These are phyloP conservation scores for Notamacropus eugenii DNA, from an alignment of 2,797 vertebrate genomes.

Conservation along the genomic window DNA sequence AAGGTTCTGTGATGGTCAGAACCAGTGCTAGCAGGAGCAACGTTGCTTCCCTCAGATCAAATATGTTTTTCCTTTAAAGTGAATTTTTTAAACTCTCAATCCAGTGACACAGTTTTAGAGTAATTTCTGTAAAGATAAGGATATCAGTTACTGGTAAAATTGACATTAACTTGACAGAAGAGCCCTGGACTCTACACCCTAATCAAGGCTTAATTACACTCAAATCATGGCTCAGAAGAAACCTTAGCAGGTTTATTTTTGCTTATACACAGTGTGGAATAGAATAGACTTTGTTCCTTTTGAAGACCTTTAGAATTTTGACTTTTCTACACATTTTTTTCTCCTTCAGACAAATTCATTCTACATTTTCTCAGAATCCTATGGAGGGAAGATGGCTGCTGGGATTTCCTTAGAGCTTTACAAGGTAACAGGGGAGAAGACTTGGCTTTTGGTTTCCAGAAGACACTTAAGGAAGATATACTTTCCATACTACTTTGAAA, in stretches of 20 bases:
- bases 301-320: conserved; percentile 12
- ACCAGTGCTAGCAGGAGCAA: rapidly evolving
- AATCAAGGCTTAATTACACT: not conserved
- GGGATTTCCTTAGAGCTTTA: conserved; percentile 90
- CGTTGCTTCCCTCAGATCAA: not conserved
- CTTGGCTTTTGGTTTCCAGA: conserved; percentile 26
- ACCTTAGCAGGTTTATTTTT: conserved; percentile 7
- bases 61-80: not conserved
- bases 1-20: not conserved
- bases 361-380: conserved; percentile 98
- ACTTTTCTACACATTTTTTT: conserved; percentile 55
- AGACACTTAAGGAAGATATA: not conserved
- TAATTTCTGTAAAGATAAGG: not conserved
- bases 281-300: not conserved
- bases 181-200: not conserved
- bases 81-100: not conserved
- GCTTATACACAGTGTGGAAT: not conserved
- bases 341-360: conserved; percentile 90
- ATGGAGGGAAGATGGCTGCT: conserved; percentile 98
- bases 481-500: not conserved
- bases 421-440: conserved; percentile 84
- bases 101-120: not conserved
- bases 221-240: not conserved
- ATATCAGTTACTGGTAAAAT: conserved; percentile 29
- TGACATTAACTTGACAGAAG: conserved; percentile 19